A percentile compares a stretch with the other conserved stretches of the same genome.
Evolutionary conservation across 1,140 invertebrate species (phyloP).

Genomic region (Bombus soroeensis): DNA sequence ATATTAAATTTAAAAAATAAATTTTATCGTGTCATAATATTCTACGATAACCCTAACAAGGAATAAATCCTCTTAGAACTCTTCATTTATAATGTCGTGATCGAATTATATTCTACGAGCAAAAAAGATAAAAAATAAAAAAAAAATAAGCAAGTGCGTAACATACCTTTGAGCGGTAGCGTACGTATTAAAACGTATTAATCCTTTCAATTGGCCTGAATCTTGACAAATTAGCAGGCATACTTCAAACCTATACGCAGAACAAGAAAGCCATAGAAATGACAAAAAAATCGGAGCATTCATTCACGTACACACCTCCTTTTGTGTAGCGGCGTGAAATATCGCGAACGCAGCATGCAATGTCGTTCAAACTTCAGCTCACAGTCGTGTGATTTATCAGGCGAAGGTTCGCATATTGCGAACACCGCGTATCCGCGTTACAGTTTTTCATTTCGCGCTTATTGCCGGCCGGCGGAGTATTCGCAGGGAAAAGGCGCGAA

Average conservation of each 20-base stretch:
- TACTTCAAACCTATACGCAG: not conserved
- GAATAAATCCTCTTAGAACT: no score
- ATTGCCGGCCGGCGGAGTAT: not conserved
- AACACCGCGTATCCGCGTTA: not conserved
- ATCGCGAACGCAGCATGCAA: not conserved
- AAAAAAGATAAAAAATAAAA: no score
- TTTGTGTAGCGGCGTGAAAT: not conserved
- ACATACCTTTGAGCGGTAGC: not conserved
- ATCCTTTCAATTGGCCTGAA: not conserved
- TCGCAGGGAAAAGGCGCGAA: not conserved
- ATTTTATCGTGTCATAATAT: no score
- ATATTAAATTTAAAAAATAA: no score
- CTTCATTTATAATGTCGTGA: no score
- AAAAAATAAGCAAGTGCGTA: no score
- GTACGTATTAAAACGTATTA: not conserved
- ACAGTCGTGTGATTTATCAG: conserved; percentile 17
- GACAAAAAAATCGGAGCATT: not conserved
- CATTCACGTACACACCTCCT: not conserved
- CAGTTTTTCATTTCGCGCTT: conserved; percentile 19
- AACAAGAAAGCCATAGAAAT: not conserved
- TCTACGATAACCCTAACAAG: no score
- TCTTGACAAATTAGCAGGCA: not conserved
- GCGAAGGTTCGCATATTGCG: conserved; percentile 15
- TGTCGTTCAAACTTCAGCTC: not conserved
- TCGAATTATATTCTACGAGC: no score